Base-by-base conservation (phyloP, 2,797 vertebrate species). In the Parambassis ranga region DNA sequence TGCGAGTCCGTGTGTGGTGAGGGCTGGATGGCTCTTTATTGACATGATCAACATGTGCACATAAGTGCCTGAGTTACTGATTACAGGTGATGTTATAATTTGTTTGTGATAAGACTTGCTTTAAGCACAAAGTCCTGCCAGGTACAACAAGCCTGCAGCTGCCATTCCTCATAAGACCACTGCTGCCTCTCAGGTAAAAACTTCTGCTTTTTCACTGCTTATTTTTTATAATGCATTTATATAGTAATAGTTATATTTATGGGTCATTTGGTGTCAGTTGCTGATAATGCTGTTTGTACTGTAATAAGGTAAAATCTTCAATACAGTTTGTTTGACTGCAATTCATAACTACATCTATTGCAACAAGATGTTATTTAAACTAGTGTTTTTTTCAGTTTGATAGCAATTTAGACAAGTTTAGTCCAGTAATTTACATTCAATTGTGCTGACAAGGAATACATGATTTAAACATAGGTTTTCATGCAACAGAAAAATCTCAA, bases 61-160 rank as follows among this genome's bases (percentile, higher is more conserved):
- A 71, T 37, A 61, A 84, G 55, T 59, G 55, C 19, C 43, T 47
- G 51, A 65, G 87, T 92, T 91, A 93, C 91, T 92, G 77, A 92
- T 92, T 90, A 91, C 68, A 74, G 41, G 60, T 80, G 48, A 84
- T 86, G 73, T 75, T 77, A 63, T 79, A 86, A 81, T 76, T 78
- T 60, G 42, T 64, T 32, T 71, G 53, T 78, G 87, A 92, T 90
- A 91, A 90, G 82, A 52, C 35, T 56, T 15, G 48, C 51, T 75
- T 58, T 32, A 28, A 75, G 84, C 79, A 61, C 89, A 90, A 90
- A 92, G 90, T 89, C 87, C 83, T 81, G 44, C 33, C 20, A 50
- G 50, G 62, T 56, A 59, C 37, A 67, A 28, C 4, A 0, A 46
- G 3, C 19, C 38, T 23, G 44, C 58, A 46, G 36, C 39, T 27